Conservation (phyloP, 2,888 invertebrate genomes). For the Ctenicera cuprea region DNA sequence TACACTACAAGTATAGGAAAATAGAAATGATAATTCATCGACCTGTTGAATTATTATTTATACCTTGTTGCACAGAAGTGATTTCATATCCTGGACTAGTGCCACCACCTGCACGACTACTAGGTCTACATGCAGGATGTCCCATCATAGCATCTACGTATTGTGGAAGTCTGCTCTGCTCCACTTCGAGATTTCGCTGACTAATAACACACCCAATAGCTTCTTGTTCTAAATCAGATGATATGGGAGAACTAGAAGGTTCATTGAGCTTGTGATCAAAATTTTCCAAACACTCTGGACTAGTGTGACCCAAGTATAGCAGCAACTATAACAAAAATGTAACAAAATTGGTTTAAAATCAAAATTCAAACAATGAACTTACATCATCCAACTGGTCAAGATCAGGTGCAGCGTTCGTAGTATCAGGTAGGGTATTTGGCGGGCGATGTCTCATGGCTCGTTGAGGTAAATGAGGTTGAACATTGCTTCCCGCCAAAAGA, state of each 20-base stretch:
- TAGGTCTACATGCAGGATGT: slow-evolving; percentile 65
- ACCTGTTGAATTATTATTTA: too few relatives aligned
- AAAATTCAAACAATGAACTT: slow-evolving; percentile 66
- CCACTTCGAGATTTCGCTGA: slow-evolving; percentile 89
- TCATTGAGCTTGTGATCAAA: slow-evolving; percentile 85
- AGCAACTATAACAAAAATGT: slow-evolving; percentile 78
- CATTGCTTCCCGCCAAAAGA: slow-evolving; percentile 61
- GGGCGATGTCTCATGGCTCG: slow-evolving; percentile 83
- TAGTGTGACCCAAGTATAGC: slow-evolving; percentile 93
- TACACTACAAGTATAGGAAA: too few relatives aligned
- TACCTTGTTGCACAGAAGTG: slow-evolving; percentile 58
- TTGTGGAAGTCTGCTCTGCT: slow-evolving; percentile 73
- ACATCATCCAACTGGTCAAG: slow-evolving; percentile 96
- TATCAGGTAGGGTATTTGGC: slow-evolving; percentile 85
- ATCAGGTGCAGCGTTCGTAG: slow-evolving; percentile 88
- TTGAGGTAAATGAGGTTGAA: slow-evolving; percentile 74
- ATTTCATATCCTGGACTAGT: slow-evolving; percentile 53
- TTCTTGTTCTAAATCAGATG: slow-evolving; percentile 86
- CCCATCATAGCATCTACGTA: slow-evolving; percentile 66
- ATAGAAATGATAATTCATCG: too few relatives aligned
- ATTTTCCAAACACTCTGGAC: slow-evolving; percentile 87
- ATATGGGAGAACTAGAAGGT: slow-evolving; percentile 84
- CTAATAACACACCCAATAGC: slow-evolving; percentile 89
- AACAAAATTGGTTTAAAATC: slow-evolving; percentile 19
- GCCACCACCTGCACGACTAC: slow-evolving; percentile 59